phyloP scores from a whole-genome alignment of 2,113 vertebrate genomes.

The Neogobius melanostomus region DNA sequence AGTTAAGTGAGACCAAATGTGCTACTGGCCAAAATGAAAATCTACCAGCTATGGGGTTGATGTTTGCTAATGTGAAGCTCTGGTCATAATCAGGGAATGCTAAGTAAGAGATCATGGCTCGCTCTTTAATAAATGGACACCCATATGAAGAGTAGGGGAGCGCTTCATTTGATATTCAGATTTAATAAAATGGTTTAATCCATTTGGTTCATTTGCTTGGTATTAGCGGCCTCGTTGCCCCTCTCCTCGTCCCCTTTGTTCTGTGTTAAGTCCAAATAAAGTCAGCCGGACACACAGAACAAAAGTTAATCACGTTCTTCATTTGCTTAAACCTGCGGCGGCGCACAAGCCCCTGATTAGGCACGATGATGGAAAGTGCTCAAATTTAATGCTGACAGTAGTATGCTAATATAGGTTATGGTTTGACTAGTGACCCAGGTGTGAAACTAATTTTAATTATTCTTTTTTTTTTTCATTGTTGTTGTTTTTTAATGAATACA shows the following conservation, averaged over 20 bases:
- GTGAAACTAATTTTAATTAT: no score
- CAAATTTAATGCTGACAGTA: constrained; percentile 89
- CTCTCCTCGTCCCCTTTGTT: constrained; percentile 75
- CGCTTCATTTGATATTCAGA: constrained; percentile 98
- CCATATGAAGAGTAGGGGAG: constrained; percentile 77
- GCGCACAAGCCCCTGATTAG: constrained; percentile 48
- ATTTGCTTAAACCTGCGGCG: constrained; percentile 87
- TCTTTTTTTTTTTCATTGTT: no score
- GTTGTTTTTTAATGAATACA: no score
- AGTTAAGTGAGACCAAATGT: no score
- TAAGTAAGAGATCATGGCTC: background rate
- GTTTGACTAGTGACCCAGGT: background rate
- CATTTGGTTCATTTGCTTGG: constrained; percentile 89
- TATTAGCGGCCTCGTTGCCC: constrained; percentile 86
- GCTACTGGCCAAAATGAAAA: no score
- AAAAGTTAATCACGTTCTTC: constrained; percentile 90
- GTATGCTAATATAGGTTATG: constrained; percentile 73
- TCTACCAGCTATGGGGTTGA: no score
- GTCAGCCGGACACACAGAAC: constrained; percentile 68
- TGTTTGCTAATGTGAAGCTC: no score
- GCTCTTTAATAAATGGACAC: constrained; percentile 74
- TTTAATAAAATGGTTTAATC: constrained; percentile 95
- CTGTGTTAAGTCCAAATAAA: constrained; percentile 87
- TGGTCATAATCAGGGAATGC: constrained; percentile 14
- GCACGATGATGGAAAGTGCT: constrained; percentile 83